These are phyloP conservation scores for Ooceraea biroi DNA, from an alignment of 1,140 invertebrate species.

Conservation along the genomic window DNA sequence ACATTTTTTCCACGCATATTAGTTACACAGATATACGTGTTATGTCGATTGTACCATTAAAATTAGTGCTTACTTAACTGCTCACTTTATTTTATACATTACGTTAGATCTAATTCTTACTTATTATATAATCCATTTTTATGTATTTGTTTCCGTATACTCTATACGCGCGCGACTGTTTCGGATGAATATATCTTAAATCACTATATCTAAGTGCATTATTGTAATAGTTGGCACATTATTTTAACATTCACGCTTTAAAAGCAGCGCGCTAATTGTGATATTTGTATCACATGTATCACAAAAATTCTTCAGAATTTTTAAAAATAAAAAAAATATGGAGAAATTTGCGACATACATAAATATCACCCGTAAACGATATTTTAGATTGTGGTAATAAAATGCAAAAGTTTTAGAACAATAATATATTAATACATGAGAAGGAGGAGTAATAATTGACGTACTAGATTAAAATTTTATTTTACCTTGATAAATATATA, in stretches of 20 bases:
- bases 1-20: neutral
- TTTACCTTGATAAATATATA: conserved; percentile 2
- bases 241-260: conserved; percentile 7
- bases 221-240: conserved; percentile 37
- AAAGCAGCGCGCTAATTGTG: neutral
- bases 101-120: conserved; percentile 13
- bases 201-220: conserved; percentile 44
- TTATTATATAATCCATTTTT: neutral
- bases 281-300: conserved; percentile 21
- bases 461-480: neutral
- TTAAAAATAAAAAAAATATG: conserved; percentile 13
- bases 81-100: conserved; percentile 10
- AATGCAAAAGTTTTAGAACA: neutral
- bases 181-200: neutral
- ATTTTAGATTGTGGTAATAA: neutral
- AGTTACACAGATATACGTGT: neutral
- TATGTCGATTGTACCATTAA: conserved; percentile 1
- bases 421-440: neutral
- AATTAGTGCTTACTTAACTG: conserved; percentile 7
- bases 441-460: conserved; percentile 3
- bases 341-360: neutral
- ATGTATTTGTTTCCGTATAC: conserved; percentile 13
- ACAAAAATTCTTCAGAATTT: conserved; percentile 14
- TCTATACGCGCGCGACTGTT: neutral
- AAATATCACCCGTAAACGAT: neutral